phyloP scores from a whole-genome alignment of 2,888 invertebrate species.

The Seira sanloemensis region DNA sequence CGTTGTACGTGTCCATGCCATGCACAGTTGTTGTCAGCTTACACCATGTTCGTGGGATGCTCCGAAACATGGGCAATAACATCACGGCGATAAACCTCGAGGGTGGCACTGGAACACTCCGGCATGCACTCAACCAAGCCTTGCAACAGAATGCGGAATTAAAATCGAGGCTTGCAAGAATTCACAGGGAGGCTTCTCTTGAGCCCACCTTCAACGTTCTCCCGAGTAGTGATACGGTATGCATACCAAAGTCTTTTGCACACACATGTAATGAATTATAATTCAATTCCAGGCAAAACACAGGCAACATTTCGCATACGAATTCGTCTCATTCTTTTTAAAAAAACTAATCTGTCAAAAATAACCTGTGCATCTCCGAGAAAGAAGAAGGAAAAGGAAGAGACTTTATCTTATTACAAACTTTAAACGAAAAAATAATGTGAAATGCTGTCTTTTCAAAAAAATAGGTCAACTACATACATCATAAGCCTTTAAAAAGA shows the following conservation, averaged over 20 bases:
- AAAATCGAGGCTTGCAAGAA: conserved; percentile 77
- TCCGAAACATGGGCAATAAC: conserved; percentile 68
- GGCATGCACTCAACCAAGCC: conserved; percentile 81
- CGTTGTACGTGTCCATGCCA: conserved; percentile 20
- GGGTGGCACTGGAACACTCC: conserved; percentile 77
- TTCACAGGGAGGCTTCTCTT: conserved; percentile 76
- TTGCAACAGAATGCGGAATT: conserved; percentile 86
- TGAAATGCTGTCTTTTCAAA: too few species aligned
- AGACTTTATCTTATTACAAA: not conserved
- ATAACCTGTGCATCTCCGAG: not conserved
- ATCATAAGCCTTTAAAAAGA: too few species aligned
- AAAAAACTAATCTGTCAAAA: not conserved
- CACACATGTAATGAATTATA: not conserved
- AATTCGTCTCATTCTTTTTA: not conserved
- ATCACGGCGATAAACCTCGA: conserved; percentile 69
- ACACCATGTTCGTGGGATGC: conserved; percentile 69
- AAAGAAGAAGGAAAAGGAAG: not conserved
- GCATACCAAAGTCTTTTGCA: not conserved
- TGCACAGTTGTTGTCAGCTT: conserved; percentile 71
- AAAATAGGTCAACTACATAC: too few species aligned
- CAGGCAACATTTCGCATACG: not conserved
- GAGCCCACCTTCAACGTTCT: conserved; percentile 78
- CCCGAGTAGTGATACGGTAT: conserved; percentile 74
- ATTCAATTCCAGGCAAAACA: not conserved
- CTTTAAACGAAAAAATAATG: too few species aligned